Conservation (phyloP, 2,888 invertebrate species). For the Toxonevra muliebris region DNA sequence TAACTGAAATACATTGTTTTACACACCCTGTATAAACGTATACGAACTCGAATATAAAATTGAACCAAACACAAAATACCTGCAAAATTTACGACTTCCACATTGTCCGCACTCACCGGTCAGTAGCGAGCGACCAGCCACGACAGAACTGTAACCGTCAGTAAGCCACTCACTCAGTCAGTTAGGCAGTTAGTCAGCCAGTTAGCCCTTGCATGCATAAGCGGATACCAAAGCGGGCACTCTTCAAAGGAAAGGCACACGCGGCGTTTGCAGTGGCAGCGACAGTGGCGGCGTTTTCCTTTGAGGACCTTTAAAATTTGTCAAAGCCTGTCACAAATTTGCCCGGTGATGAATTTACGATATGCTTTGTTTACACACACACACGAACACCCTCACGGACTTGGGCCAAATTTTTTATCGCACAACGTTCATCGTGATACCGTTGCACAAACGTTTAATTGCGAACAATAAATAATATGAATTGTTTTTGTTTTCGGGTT, state of each 20-base stretch:
- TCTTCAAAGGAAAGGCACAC: slow-evolving; percentile 10
- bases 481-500: neutral
- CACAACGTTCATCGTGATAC: no score
- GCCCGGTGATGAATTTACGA: slow-evolving; percentile 44
- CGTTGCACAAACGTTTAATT: neutral
- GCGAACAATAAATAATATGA: neutral
- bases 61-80: slow-evolving; percentile 26
- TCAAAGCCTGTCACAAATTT: slow-evolving; percentile 50
- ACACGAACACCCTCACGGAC: no score
- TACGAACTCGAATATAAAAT: no score
- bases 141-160: neutral
- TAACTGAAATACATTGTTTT: no score
- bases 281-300: slow-evolving; percentile 11
- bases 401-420: no score
- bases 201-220: neutral
- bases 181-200: neutral
- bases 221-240: neutral
- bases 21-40: no score
- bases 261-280: slow-evolving; percentile 9
- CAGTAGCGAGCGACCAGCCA: neutral
- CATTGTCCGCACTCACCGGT: slow-evolving; percentile 25
- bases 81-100: slow-evolving; percentile 48
- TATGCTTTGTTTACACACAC: no score
- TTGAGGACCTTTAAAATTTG: slow-evolving; percentile 45
- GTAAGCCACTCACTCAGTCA: neutral